These are phyloP conservation scores for Periophthalmodon schlosseri DNA, from an alignment of 2,113 vertebrate species.

Conservation along the genomic window DNA sequence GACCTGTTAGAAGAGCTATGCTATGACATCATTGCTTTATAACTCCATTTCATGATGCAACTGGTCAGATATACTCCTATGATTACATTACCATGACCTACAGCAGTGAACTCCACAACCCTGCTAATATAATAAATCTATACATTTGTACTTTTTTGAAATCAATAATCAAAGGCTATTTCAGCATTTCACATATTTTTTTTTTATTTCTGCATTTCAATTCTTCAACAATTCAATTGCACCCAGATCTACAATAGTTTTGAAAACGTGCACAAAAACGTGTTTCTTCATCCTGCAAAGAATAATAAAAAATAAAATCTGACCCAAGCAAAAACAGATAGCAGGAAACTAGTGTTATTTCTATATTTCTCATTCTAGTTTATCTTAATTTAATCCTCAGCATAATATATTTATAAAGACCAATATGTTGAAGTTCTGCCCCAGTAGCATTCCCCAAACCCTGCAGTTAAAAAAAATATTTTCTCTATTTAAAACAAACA, in stretches of 20 bases:
- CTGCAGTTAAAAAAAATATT: constrained; percentile 84
- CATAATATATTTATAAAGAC: constrained; percentile 76
- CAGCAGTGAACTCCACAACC: too few species aligned
- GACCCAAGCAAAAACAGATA: constrained; percentile 79
- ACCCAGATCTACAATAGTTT: constrained; percentile 83
- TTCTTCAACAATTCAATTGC: constrained; percentile 80
- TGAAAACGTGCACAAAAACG: constrained; percentile 84
- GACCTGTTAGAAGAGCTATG: too few species aligned
- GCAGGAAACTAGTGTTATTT: constrained; percentile 83
- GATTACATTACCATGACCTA: too few species aligned
- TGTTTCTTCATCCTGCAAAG: constrained; percentile 82
- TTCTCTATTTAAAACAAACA: constrained; percentile 84
- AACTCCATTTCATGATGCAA: too few species aligned
- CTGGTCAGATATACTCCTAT: too few species aligned
- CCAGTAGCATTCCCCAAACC: constrained; percentile 73
- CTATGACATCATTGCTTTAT: too few species aligned
- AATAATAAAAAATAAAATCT: constrained; percentile 83
- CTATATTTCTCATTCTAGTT: constrained; percentile 75
- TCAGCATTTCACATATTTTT: constrained; percentile 80
- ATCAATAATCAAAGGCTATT: constrained; percentile 21
- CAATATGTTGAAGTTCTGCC: constrained; percentile 70
- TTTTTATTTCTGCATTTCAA: constrained; percentile 79
- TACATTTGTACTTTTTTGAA: background rate
- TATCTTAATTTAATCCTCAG: constrained; percentile 75
- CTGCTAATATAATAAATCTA: too few species aligned